Base-by-base conservation (phyloP, 1,140 invertebrate species). In the Musca vetustissima region DNA sequence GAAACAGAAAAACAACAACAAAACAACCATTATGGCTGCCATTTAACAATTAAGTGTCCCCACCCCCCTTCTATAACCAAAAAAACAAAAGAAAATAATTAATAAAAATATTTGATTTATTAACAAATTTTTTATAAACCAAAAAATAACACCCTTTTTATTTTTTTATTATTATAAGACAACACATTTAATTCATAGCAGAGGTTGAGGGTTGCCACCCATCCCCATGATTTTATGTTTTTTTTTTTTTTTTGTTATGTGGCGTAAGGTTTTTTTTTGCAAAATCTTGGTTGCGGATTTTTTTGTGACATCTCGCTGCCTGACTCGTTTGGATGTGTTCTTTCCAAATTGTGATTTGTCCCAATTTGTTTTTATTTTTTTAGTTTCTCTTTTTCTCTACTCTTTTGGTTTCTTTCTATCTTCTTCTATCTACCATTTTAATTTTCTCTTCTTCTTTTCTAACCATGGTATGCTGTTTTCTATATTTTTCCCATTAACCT, bases 211-310 rank as follows among this genome's bases (percentile, higher is more conserved):
- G 21, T 32, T 28, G 11, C 55, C 25, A 1, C 36, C 43, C 8
- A 28, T 2, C 14, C 3, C n/a, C 14, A 57, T 25, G n/a, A n/a
- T n/a, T 43, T 43, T 43, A 43, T 43, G 36, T 43, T 43, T 43
- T 43, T 9, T 43, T 28, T 28, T 43, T 43, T 43, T 43, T 9
- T 43, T 28, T 28, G 28, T 28, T 3, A 57, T 59, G 4, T 59
- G 25, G 36, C 21, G 6, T 11, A 36, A 61, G 17, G 36, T 55
- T 53, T 55, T 67, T n/a, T 65, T 52, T 49, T 59, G 48, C 67
- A 68, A 68, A 68, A 68, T 55, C 17, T 68, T 68, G 67, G 67
- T 68, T 68, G 53, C 43, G 67, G 67, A 68, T 36, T 48, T 59
- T 68, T 53, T 53, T 52, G 28, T 17, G 8, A 19, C 17, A 21